Evolutionary conservation across 2,113 vertebrate species (phyloP).

Genomic region (Benitochromis conjunctus): DNA sequence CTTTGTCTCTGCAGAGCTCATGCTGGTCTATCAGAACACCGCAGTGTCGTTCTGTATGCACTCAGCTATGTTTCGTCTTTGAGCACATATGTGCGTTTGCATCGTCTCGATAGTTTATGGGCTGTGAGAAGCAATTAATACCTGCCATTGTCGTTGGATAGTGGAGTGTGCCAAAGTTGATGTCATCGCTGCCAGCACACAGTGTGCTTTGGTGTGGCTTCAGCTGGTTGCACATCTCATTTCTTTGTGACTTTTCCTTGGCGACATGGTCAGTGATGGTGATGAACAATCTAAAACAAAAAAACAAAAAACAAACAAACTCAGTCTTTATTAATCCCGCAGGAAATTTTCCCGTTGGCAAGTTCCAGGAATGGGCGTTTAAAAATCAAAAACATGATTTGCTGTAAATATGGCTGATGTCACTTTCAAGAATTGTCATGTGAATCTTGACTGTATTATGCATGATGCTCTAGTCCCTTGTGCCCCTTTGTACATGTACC

Average conservation of each 20-base stretch:
- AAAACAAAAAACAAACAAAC: no score
- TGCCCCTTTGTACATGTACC: neutral
- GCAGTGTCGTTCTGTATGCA: neutral
- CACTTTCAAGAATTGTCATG: neutral
- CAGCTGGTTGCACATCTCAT: neutral
- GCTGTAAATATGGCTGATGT: neutral
- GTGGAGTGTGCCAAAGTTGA: neutral
- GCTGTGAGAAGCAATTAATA: neutral
- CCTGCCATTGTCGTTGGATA: neutral
- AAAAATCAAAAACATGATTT: neutral
- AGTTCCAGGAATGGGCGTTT: neutral
- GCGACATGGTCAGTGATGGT: neutral
- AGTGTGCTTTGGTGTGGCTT: neutral
- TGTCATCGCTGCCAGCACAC: fast-evolving
- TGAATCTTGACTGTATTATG: neutral
- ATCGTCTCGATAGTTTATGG: neutral
- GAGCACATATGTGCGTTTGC: neutral
- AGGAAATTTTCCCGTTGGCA: no score
- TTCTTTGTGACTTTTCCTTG: neutral
- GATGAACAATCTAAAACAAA: neutral
- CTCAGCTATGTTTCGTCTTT: neutral
- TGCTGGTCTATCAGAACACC: constrained; percentile 46
- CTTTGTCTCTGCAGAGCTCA: constrained; percentile 55
- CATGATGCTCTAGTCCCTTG: neutral
- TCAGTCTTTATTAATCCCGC: no score